Percentiles rank a stretch among this genome's conserved stretches.
These are phyloP conservation scores for Struthidea cinerea DNA, from an alignment of 2,113 vertebrate species.

Conservation along the genomic window DNA sequence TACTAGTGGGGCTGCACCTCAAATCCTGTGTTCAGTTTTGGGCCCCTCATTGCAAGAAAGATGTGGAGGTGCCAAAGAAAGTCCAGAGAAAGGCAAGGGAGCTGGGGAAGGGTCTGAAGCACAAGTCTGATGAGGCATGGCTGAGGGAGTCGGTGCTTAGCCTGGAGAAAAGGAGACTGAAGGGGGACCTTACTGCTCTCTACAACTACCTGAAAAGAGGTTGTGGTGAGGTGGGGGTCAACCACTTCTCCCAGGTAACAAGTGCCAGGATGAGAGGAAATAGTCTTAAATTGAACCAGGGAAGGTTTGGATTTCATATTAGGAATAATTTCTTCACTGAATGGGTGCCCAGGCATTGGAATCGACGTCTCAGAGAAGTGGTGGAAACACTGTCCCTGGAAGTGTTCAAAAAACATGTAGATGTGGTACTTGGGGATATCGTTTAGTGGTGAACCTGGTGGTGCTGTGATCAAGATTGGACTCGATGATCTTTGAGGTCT, in stretches of 20 bases:
- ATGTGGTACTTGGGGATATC: not conserved
- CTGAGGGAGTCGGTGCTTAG: not conserved
- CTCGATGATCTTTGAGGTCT: not conserved
- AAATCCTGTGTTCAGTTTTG: not conserved
- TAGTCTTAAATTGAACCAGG: not conserved
- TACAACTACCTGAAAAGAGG: not conserved
- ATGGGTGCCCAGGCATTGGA: not conserved
- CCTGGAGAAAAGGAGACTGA: not conserved
- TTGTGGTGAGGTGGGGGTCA: not conserved
- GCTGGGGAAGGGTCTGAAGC: not conserved
- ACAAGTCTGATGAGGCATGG: too few relatives aligned
- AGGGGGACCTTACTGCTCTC: not conserved
- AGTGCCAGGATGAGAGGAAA: not conserved
- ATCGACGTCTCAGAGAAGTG: not conserved
- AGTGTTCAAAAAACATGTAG: not conserved
- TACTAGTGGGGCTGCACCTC: not conserved
- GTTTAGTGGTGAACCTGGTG: not conserved
- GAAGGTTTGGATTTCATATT: not conserved
- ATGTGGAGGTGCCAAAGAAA: not conserved
- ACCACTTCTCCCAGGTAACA: not conserved
- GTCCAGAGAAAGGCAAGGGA: not conserved
- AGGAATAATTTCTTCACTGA: not conserved
- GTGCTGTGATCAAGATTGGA: not conserved
- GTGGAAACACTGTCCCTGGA: not conserved
- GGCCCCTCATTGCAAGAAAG: not conserved